Conservation (phyloP, 1,140 invertebrate species). For the Orius insidiosus region DNA sequence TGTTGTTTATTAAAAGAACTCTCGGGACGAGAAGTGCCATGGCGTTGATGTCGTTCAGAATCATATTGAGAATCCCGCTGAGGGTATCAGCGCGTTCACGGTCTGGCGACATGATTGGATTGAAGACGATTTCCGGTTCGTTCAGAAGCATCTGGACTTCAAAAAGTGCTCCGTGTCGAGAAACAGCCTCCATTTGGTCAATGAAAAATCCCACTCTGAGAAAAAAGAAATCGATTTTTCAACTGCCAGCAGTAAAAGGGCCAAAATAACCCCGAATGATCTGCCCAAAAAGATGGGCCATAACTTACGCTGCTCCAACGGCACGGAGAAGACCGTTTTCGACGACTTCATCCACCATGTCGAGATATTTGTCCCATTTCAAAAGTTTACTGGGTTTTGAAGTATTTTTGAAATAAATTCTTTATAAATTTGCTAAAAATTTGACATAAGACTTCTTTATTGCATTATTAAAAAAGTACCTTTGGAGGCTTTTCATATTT, state of each 20-base stretch:
- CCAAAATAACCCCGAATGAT: neutral
- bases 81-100: slow-evolving; percentile 38
- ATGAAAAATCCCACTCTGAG: slow-evolving; percentile 29
- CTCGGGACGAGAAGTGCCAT: slow-evolving; percentile 26
- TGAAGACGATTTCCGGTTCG: slow-evolving; percentile 39
- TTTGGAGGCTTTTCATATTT: neutral
- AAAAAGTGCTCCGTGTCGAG: slow-evolving; percentile 30
- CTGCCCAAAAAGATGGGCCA: neutral
- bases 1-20: slow-evolving; percentile 13
- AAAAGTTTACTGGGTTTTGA: slow-evolving; percentile 18
- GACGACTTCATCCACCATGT: slow-evolving; percentile 42
- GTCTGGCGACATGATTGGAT: slow-evolving; percentile 35
- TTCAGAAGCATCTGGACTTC: slow-evolving; percentile 44
- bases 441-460: neutral
- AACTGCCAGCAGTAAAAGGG: neutral
- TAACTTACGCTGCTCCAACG: slow-evolving; percentile 20
- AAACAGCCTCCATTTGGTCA: slow-evolving; percentile 28
- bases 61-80: slow-evolving; percentile 33
- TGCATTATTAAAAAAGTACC: neutral
- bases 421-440: neutral
- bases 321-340: slow-evolving; percentile 35
- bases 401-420: neutral
- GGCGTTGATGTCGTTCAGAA: slow-evolving; percentile 42
- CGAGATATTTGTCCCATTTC: slow-evolving; percentile 43
- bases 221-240: slow-evolving; percentile 1